Conservation (phyloP, 2,113 vertebrate species). For the Hassar affinis region DNA sequence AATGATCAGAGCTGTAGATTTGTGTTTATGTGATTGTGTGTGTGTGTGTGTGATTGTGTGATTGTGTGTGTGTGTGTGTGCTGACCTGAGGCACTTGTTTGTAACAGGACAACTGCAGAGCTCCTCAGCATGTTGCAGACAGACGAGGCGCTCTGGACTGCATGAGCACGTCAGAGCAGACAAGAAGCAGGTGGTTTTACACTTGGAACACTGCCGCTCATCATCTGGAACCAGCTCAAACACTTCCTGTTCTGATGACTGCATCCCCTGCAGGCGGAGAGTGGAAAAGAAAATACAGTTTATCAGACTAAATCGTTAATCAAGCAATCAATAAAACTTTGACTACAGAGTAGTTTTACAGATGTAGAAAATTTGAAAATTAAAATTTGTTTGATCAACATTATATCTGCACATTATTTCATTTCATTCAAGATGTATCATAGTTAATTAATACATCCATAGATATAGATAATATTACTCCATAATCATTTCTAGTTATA, state of each 20-base stretch:
- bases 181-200: slow-evolving; percentile 96
- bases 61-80: background rate
- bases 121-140: slow-evolving; percentile 84
- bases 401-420: too few species aligned
- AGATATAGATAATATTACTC: too few species aligned
- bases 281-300: background rate
- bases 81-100: slow-evolving; percentile 87
- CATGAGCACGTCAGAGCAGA: slow-evolving; percentile 95
- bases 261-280: slow-evolving; percentile 78
- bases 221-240: slow-evolving; percentile 97
- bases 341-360: background rate
- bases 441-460: too few species aligned
- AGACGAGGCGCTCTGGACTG: slow-evolving; percentile 88
- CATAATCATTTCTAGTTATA: background rate
- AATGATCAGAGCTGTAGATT: background rate
- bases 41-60: background rate
- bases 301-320: background rate
- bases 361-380: too few species aligned
- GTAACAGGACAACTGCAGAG: slow-evolving; percentile 88
- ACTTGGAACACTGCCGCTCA: slow-evolving; percentile 91
- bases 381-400: too few species aligned
- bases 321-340: background rate
- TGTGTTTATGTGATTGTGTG: background rate
- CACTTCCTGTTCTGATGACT: slow-evolving; percentile 92
- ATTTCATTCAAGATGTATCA: background rate